Percentiles rank a stretch among this genome's conserved stretches.
Evolutionary conservation across 2,797 vertebrate species (phyloP).

Genomic region (Sparus aurata): DNA sequence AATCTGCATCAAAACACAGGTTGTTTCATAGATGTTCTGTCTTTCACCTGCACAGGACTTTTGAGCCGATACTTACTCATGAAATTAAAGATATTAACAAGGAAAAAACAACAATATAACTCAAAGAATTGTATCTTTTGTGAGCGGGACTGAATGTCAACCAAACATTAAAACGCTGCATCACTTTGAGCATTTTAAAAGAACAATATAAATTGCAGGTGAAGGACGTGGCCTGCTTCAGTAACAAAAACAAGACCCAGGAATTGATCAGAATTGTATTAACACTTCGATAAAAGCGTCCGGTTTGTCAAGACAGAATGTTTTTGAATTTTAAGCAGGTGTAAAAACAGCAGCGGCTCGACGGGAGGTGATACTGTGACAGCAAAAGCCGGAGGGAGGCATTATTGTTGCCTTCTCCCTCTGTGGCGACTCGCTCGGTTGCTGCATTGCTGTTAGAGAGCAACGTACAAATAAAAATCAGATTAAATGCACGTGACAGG

Average conservation of each 20-base stretch:
- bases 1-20: neutral
- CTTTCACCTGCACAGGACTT: neutral
- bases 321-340: conserved; percentile 72
- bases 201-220: neutral
- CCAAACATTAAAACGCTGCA: neutral
- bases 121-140: neutral
- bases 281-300: conserved; percentile 62
- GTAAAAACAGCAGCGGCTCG: conserved; percentile 31
- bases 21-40: neutral
- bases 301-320: conserved; percentile 57
- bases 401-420: conserved; percentile 70
- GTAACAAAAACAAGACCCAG: conserved; percentile 29
- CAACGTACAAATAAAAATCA: conserved; percentile 68
- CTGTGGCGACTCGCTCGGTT: conserved; percentile 53
- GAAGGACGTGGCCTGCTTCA: neutral
- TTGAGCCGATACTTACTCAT: neutral
- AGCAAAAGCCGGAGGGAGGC: conserved; percentile 66
- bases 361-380: conserved; percentile 58
- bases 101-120: neutral
- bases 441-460: conserved; percentile 51
- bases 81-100: neutral
- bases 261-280: conserved; percentile 68
- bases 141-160: neutral
- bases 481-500: conserved; percentile 76
- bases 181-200: neutral